A percentile compares a stretch with the other conserved stretches of the same genome.
These are phyloP conservation scores for Orestias chungarensis DNA, from an alignment of 2,797 vertebrate genomes.

Conservation along the genomic window DNA sequence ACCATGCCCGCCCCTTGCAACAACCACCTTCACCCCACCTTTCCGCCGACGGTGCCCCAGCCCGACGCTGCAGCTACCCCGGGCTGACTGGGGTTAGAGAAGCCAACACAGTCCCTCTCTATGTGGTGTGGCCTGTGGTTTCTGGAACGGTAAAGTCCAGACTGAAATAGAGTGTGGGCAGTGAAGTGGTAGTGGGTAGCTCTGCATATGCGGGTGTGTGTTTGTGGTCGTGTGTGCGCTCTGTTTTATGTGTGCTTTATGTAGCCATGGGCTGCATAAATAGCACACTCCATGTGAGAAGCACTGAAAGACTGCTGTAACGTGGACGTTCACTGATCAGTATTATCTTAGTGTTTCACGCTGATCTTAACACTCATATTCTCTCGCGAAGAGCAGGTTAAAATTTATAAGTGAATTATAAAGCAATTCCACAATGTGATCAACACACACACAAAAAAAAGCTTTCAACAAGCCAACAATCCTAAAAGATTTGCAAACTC, in stretches of 20 bases:
- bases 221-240: constrained; percentile 54
- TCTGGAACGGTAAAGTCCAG: constrained; percentile 68
- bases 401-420: constrained; percentile 40
- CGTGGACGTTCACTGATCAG: constrained; percentile 45
- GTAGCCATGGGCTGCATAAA: constrained; percentile 65
- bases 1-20: constrained; percentile 15
- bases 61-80: constrained; percentile 52
- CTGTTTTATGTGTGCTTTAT: constrained; percentile 58
- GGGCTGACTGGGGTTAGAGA: constrained; percentile 63
- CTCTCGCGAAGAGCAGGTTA: constrained; percentile 20
- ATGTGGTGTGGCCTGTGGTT: constrained; percentile 72
- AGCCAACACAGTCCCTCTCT: constrained; percentile 70
- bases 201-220: constrained; percentile 51
- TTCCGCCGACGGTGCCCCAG: constrained; percentile 33
- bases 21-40: constrained; percentile 56
- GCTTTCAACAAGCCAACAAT: constrained; percentile 18
- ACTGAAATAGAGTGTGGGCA: constrained; percentile 77
- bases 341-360: constrained; percentile 31
- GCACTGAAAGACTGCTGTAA: constrained; percentile 43
- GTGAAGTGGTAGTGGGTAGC: constrained; percentile 67
- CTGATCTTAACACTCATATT: constrained; percentile 36
- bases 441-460: constrained; percentile 10
- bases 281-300: constrained; percentile 47
- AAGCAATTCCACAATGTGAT: constrained; percentile 9
- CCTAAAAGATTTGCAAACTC: constrained; percentile 22